phyloP scores from a whole-genome alignment of 2,888 invertebrate genomes.

The Orthosia gothica region DNA sequence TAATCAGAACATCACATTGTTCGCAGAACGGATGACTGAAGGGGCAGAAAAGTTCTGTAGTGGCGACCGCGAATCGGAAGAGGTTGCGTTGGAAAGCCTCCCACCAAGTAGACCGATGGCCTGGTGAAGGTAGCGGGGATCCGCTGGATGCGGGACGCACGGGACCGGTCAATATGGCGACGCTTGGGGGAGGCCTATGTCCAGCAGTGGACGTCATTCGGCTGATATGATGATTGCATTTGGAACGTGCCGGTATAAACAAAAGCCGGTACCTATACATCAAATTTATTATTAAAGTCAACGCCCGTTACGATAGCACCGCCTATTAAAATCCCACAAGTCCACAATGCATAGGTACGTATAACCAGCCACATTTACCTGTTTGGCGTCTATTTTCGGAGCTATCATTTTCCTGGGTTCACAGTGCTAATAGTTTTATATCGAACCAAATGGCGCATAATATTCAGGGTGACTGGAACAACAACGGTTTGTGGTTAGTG shows the following conservation, averaged over 20 bases:
- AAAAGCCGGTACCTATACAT: neutral
- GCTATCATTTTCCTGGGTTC: slow-evolving; percentile 40
- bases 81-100: no score
- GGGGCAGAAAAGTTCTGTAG: no score
- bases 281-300: neutral
- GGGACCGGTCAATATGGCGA: no score
- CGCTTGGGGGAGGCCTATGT: no score
- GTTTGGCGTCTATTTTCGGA: slow-evolving; percentile 50
- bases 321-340: slow-evolving; percentile 33
- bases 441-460: slow-evolving; percentile 48
- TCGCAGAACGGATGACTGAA: no score
- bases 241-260: neutral
- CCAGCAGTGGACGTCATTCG: no score
- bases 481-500: slow-evolving; percentile 51
- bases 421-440: slow-evolving; percentile 38
- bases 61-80: no score
- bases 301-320: neutral
- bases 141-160: no score
- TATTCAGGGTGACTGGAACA: slow-evolving; percentile 34
- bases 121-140: no score
- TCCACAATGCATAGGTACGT: neutral
- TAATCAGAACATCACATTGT: no score
- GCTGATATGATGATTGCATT: neutral
- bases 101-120: no score
- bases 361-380: slow-evolving; percentile 42